A percentile compares a stretch with the other conserved stretches of the same genome.
phyloP scores from a whole-genome alignment of 2,888 invertebrate genomes.

The Andrena dorsata region DNA sequence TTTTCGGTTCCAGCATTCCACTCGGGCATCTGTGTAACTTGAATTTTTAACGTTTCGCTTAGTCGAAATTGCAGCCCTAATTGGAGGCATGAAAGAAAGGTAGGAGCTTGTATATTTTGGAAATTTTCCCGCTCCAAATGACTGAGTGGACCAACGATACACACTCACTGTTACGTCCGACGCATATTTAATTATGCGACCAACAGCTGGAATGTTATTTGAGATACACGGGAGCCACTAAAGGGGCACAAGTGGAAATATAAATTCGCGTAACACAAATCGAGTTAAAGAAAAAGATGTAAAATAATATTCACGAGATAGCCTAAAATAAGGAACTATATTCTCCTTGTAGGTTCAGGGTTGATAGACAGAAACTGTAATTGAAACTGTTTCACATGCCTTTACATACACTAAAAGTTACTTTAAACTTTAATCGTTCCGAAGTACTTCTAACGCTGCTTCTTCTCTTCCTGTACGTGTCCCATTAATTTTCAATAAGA shows the following conservation, averaged over 20 bases:
- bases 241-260: background rate
- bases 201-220: background rate
- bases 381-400: too few relatives aligned
- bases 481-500: too few relatives aligned
- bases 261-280: background rate
- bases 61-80: background rate
- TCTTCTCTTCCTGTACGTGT: too few relatives aligned
- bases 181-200: background rate
- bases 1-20: background rate
- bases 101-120: background rate
- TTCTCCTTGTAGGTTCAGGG: too few relatives aligned
- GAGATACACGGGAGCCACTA: background rate
- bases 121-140: slow-evolving; percentile 15
- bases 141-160: background rate
- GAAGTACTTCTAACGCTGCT: too few relatives aligned
- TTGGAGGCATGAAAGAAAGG: background rate
- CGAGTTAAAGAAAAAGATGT: too few relatives aligned
- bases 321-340: too few relatives aligned
- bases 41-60: slow-evolving; percentile 1
- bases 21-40: slow-evolving; percentile 1
- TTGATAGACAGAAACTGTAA: too few relatives aligned
- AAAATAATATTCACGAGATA: too few relatives aligned
- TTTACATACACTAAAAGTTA: too few relatives aligned
- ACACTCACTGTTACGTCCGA: background rate
- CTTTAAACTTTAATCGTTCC: too few relatives aligned